Base-by-base conservation (phyloP, 2,888 invertebrate species). In the Notocelia uddmanniana region DNA sequence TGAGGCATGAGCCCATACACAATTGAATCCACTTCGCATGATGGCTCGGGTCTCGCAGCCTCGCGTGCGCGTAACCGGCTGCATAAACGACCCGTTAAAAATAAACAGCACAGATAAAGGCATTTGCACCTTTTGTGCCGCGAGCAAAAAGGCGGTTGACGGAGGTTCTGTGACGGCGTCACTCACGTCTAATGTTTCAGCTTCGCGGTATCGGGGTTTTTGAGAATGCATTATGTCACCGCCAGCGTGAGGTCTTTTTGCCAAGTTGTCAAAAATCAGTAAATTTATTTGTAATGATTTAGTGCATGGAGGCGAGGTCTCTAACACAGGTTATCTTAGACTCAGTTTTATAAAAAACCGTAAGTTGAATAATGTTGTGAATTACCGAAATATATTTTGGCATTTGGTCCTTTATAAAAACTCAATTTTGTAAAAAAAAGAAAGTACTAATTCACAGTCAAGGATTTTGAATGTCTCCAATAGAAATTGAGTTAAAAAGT, bases 81-180 rank as follows among this genome's bases (percentile, higher is more conserved):
- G 54, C 54, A 21, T 31, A 69, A 57, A 48, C 55, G 34, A 57
- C 59, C 23, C 52, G 18, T 55, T 69, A 69, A 69, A 63, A 64
- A 64, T 63, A 69, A 69, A 69, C 63, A 62, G 45, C 62, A 26
- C 34, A 55, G 63, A 69, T 69, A 69, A 64, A 57, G 63, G 63
- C 48, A 58, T 69, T 69, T 60, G 54, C 60, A 69, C 57, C 57
- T 69, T 69, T 63, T 63, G 63, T 26, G 23, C 63, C 45, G 37
- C 63, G 45, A 31, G 62, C 62, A 64, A 52, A 64, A 64, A 63
- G 34, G n/a, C 52, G 11, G 63, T n/a, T 52, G 63, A 63, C 50
- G 18, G 63, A 64, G 52, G 34, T 64, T 64, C 26, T 54, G 34
- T 64, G 63, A 52, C 63, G 26, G 45, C n/a, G 45, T 60, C 60